These are phyloP conservation scores for Neoarius graeffei DNA, from an alignment of 2,113 vertebrate species.

Conservation along the genomic window DNA sequence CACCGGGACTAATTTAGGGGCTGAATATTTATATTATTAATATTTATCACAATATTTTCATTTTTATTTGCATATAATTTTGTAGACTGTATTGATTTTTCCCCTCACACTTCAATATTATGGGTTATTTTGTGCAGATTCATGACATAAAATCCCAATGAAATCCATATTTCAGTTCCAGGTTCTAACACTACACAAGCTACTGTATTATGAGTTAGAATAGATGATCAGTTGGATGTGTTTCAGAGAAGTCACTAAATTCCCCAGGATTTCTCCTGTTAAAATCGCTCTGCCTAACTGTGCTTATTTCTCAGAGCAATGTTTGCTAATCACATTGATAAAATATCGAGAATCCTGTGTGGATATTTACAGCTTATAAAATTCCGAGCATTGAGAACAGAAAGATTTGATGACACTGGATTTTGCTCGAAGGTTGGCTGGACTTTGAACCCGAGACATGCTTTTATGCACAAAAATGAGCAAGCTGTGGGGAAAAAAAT, in stretches of 20 bases:
- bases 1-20: no score
- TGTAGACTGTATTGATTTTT: neutral
- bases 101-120: neutral
- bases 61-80: neutral
- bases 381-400: neutral
- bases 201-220: neutral
- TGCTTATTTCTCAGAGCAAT: neutral
- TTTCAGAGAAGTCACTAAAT: neutral
- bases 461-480: neutral
- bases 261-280: neutral
- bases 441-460: neutral
- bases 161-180: neutral
- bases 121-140: neutral
- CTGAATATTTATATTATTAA: neutral
- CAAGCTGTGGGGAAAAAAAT: neutral
- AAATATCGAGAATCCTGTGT: neutral
- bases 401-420: neutral
- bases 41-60: neutral
- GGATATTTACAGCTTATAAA: neutral
- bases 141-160: neutral
- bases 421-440: neutral
- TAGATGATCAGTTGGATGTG: neutral
- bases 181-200: neutral
- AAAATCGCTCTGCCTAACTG: neutral
- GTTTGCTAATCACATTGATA: neutral